Base-by-base conservation (phyloP, 1,140 invertebrate genomes). In the Drosophila subpulchrella region DNA sequence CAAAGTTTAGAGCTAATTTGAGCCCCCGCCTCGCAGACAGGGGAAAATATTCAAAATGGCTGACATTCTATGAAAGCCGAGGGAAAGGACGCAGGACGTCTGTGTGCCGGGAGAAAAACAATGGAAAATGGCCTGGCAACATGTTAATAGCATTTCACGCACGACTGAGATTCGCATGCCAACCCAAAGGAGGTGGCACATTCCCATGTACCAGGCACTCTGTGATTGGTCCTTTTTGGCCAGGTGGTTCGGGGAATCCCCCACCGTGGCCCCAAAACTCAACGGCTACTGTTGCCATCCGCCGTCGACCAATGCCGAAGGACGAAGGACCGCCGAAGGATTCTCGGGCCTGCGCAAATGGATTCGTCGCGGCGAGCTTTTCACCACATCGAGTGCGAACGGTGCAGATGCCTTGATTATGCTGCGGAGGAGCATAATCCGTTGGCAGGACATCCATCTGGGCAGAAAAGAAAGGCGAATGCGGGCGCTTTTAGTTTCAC, bases 1-100 rank as follows among this genome's bases (percentile, higher is more conserved):
- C 5, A 12, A n/a, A 48, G 65, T 27, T 58, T 70, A 38, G 32
- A 50, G 58, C 38, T 51, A 48, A 55, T 51, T 54, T 57, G 20
- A 56, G 39, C 34, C 62, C 46, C 38, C 27, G 27, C 24, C 30
- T 20, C n/a, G 47, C 72, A 73, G 65, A 74, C 79, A 67, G 67
- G 56, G 63, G 47, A 75, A 50, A 81, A 89, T 84, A 88, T 91
- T 91, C 88, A 91, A 91, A 91, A 91, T 91, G 88, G 88, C 88
- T 67, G 88, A 83, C 88, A 72, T 62, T 70, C 57, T 48, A n/a
- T 48, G 32, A 62, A 47, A 59, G 42, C 56, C 24, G 56, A 38
- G 11, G 36, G 32, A 48, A 34, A 27, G 34, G 54, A 59, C 38
- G 20, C n/a, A 42, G 61, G 42, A 55, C 53, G 63, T 55, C 17